These are phyloP conservation scores for Pseudorectes ferrugineus DNA, from an alignment of 2,113 vertebrate genomes.

Conservation along the genomic window DNA sequence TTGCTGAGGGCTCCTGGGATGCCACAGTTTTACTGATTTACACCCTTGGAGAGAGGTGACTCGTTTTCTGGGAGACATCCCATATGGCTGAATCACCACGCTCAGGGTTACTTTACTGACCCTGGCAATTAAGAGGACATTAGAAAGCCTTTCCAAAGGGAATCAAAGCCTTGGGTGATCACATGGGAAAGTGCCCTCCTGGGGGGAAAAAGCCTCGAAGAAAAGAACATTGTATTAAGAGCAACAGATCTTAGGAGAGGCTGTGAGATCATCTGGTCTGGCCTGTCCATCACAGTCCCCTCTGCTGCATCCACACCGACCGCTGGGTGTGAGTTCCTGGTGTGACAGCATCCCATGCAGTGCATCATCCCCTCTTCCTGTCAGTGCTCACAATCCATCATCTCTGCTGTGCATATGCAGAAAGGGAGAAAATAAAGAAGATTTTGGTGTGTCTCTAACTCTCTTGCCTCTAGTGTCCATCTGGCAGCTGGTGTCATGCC, in stretches of 20 bases:
- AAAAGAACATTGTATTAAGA: background rate
- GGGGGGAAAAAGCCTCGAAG: fast-evolving
- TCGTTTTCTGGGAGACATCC: background rate
- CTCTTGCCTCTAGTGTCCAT: background rate
- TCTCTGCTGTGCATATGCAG: background rate
- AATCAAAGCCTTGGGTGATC: background rate
- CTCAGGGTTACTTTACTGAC: background rate
- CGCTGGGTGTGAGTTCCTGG: fast-evolving
- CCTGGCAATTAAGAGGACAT: background rate
- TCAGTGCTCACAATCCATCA: background rate
- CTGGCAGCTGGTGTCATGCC: background rate
- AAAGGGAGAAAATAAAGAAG: background rate
- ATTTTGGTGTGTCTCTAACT: background rate
- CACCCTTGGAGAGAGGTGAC: background rate
- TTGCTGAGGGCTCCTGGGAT: background rate
- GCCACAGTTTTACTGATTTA: background rate
- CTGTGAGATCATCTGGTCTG: background rate
- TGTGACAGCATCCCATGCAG: background rate
- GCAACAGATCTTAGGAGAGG: background rate
- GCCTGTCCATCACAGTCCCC: background rate
- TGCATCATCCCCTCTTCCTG: background rate
- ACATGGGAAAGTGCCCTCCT: background rate
- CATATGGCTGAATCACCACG: background rate
- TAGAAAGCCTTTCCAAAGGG: background rate
- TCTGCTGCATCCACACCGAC: background rate